Percentiles rank a stretch among this genome's conserved stretches.
These are phyloP conservation scores for Aplysina aerophoba DNA, from an alignment of 37 sponge, comb jelly and placozoan genomes.

Conservation along the genomic window DNA sequence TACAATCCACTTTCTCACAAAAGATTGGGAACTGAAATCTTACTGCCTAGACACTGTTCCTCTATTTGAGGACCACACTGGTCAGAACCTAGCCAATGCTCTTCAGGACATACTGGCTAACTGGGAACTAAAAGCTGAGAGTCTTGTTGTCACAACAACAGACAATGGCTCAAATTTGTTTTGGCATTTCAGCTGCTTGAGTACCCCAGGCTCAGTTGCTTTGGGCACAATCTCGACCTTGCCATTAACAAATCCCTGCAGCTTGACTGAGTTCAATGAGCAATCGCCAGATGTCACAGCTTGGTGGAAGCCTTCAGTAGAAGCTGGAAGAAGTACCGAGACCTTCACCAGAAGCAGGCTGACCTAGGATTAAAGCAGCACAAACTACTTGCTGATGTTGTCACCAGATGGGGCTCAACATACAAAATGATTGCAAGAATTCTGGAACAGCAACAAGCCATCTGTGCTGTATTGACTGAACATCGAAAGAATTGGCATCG, in stretches of 20 bases:
- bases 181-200: slow-evolving; percentile 4
- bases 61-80: too few relatives aligned
- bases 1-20: too few relatives aligned
- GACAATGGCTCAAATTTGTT: slow-evolving; percentile 36
- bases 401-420: slow-evolving; percentile 33
- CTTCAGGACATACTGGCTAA: too few relatives aligned
- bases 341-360: slow-evolving; percentile 25
- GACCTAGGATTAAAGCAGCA: slow-evolving; percentile 32
- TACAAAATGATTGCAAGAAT: slow-evolving; percentile 28
- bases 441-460: slow-evolving; percentile 41
- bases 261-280: background rate
- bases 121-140: slow-evolving; percentile 5
- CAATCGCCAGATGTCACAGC: slow-evolving; percentile 15
- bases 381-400: slow-evolving; percentile 20
- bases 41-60: too few relatives aligned
- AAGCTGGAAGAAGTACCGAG: slow-evolving; percentile 39
- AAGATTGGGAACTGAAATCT: too few relatives aligned
- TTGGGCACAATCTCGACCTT: slow-evolving; percentile 31
- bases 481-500: slow-evolving; percentile 32
- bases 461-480: slow-evolving; percentile 28
- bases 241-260: slow-evolving; percentile 31
- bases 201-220: slow-evolving; percentile 31
- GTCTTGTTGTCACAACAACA: slow-evolving; percentile 7
- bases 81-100: too few relatives aligned
- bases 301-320: slow-evolving; percentile 18